phyloP scores from a whole-genome alignment of 2,113 vertebrate genomes.

The Euleptes europaea region DNA sequence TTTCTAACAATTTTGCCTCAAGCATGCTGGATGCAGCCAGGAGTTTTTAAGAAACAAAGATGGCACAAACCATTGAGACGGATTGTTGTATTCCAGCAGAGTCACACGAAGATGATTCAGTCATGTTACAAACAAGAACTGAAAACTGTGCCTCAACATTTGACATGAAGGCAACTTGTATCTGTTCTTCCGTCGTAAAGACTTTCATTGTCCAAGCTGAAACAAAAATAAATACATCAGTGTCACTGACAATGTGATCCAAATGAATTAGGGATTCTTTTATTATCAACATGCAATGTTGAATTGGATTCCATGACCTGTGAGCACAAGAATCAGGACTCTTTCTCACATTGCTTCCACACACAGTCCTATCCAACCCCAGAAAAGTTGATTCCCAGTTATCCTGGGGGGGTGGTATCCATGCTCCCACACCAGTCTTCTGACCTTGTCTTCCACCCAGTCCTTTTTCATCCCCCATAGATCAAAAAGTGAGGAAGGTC shows the following conservation, averaged over 20 bases:
- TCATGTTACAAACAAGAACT: slow-evolving; percentile 68
- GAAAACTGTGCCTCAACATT: slow-evolving; percentile 62
- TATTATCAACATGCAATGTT: neutral
- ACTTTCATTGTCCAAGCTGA: slow-evolving; percentile 72
- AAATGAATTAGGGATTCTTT: neutral
- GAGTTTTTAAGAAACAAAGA: slow-evolving; percentile 38
- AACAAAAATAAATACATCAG: slow-evolving; percentile 23
- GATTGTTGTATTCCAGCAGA: slow-evolving; percentile 47
- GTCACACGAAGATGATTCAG: slow-evolving; percentile 51
- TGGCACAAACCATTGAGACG: slow-evolving; percentile 64
- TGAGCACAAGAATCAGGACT: too few relatives aligned
- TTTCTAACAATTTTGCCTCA: neutral
- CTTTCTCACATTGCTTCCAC: too few relatives aligned
- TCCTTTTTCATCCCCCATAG: too few relatives aligned
- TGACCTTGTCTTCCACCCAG: too few relatives aligned
- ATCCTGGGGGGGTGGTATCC: too few relatives aligned
- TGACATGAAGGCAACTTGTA: slow-evolving; percentile 65
- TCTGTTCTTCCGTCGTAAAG: slow-evolving; percentile 35
- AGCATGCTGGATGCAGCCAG: neutral
- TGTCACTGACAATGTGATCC: slow-evolving; percentile 28
- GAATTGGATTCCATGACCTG: too few relatives aligned
- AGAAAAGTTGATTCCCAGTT: too few relatives aligned
- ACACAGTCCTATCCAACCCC: too few relatives aligned
- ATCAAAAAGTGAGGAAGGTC: too few relatives aligned
- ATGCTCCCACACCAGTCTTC: neutral